Conservation (phyloP, 2,113 vertebrate genomes). For the Phaethon lepturus region DNA sequence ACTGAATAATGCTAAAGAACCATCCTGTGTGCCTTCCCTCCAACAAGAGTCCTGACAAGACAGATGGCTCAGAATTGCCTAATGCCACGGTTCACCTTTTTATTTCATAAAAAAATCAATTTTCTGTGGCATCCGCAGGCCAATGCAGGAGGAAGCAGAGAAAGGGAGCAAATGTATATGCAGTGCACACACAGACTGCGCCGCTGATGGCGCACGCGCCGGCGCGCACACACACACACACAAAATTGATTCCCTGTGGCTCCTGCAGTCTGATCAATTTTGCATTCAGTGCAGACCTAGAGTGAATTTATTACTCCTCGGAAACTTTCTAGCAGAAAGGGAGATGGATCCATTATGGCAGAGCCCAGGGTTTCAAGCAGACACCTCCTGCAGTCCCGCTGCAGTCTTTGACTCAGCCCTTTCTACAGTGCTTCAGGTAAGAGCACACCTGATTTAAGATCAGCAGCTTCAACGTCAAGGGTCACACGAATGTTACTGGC, state of each 20-base stretch:
- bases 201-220: background rate
- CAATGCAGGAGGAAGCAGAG: background rate
- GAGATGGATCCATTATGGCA: background rate
- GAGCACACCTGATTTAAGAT: background rate
- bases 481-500: background rate
- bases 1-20: background rate
- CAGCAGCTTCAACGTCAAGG: background rate
- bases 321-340: constrained; percentile 12
- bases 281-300: background rate
- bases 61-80: background rate
- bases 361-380: background rate
- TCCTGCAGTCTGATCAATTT: constrained; percentile 55
- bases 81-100: background rate
- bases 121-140: background rate
- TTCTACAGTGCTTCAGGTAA: background rate
- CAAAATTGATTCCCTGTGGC: constrained; percentile 8
- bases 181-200: background rate
- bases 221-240: background rate
- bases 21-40: background rate
- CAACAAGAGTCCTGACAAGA: background rate
- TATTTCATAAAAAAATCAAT: background rate
- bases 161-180: background rate
- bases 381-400: background rate
- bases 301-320: constrained; percentile 24
- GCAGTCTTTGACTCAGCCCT: background rate